Base-by-base conservation (phyloP, 2,888 invertebrate genomes). In the Perizoma affinitatum region DNA sequence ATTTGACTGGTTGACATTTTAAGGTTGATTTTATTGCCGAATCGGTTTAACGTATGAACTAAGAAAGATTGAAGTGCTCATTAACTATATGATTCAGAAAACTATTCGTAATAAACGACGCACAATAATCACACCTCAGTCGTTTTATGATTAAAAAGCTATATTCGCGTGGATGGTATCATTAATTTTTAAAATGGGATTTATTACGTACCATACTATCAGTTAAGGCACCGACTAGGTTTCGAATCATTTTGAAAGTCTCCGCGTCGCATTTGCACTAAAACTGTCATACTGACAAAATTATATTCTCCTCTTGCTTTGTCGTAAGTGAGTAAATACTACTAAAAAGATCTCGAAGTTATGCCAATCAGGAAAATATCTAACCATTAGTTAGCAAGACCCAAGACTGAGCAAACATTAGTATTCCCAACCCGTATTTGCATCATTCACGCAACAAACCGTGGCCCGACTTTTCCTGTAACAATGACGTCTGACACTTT, bases 391-490 rank as follows among this genome's bases (percentile, higher is more conserved):
- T n/a, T 44, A 33, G 35, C 52, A 35, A 34, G 41, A 47, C 47
- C 33, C 38, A 43, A 47, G 34, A 41, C 47, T 22, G 40, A 35
- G 36, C 11, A 33, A 33, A 48, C 52, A 58, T 58, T 58, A 40
- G 40, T 53, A 58, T 58, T 58, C 53, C 34, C 40, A 38, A 8
- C 53, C 44, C 53, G 53, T 47, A 34, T 33, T 35, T 10, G 54
- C 10, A 36, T 9, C 55, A 42, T 43, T 55, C 35, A 48, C 4
- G 48, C 54, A 41, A 54, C 54, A 8, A 22, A 42, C 54, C 47
- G 42, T 48, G 35, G 42, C 48, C 9, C 11, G 36, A 36, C 55
- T 55, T 42, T 41, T 55, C 43, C 42, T 42, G n/a, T 48, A 41
- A 43, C 6, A 35, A 35, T 47, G 47, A 35, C 36, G 47, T n/a